Percentiles rank a stretch among this genome's conserved stretches.
Conservation (phyloP, 2,113 vertebrate genomes). For the Ceyx melanurus region DNA sequence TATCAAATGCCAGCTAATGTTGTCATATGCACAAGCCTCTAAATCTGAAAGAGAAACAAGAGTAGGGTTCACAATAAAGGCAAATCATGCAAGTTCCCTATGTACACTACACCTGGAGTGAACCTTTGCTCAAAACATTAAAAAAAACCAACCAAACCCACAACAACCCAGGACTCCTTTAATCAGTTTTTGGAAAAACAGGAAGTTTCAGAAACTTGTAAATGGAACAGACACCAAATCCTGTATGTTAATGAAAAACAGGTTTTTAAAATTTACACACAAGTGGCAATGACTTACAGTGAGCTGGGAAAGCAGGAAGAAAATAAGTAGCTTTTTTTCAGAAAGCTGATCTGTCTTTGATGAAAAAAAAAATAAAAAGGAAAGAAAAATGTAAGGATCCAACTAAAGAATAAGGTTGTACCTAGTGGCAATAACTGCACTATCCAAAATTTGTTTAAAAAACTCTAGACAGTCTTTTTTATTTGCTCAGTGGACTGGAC, state of each 20-base stretch:
- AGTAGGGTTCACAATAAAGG: not conserved
- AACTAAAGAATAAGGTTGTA: not conserved
- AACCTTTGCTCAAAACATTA: not conserved
- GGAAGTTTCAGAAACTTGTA: not conserved
- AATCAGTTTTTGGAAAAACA: not conserved
- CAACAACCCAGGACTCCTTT: not conserved
- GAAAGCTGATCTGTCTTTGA: not conserved
- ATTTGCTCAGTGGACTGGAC: not conserved
- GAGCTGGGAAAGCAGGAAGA: not conserved
- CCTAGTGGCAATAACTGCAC: not conserved
- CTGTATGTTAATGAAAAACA: accelerated
- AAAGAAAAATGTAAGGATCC: not conserved
- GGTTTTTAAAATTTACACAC: not conserved
- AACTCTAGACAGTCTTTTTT: not conserved
- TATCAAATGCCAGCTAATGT: conserved; percentile 87
- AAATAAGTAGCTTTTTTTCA: not conserved
- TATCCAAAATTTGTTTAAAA: not conserved
- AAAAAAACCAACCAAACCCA: not conserved
- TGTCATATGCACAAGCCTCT: conserved; percentile 79
- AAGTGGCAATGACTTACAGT: not conserved
- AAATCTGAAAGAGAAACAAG: conserved; percentile 76
- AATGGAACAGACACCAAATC: not conserved
- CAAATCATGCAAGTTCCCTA: not conserved
- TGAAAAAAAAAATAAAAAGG: not conserved
- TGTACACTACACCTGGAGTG: not conserved